Conservation (phyloP, 2,797 vertebrate genomes). For the Galago senegalensis region DNA sequence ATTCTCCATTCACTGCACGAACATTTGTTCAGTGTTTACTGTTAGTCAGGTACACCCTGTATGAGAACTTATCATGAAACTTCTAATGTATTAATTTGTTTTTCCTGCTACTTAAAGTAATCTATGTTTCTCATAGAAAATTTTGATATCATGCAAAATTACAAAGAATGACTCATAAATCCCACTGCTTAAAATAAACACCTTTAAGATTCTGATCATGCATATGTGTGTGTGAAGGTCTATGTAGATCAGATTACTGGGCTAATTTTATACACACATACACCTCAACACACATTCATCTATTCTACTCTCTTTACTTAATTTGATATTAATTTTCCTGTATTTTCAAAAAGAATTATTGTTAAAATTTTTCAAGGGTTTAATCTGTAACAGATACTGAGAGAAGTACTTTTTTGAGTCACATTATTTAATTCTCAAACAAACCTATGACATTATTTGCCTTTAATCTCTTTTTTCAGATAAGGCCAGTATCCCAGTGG, state of each 20-base stretch:
- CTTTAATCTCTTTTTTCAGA: constrained; percentile 7
- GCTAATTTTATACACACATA: background rate
- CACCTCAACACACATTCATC: background rate
- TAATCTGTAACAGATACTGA: background rate
- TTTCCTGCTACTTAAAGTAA: background rate
- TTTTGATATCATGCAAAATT: constrained; percentile 39
- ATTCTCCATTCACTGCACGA: background rate
- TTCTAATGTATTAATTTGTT: background rate
- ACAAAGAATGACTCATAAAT: constrained; percentile 57
- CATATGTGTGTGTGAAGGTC: background rate
- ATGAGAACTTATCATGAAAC: background rate
- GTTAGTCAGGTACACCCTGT: background rate
- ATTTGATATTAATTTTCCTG: background rate
- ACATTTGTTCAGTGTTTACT: background rate
- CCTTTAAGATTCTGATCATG: background rate
- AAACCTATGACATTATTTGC: background rate
- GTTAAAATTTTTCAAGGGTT: background rate
- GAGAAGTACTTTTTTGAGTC: background rate
- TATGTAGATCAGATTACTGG: background rate
- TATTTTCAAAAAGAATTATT: constrained; percentile 10
- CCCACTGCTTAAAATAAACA: constrained; percentile 6
- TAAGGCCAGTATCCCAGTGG: background rate
- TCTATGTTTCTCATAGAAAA: background rate
- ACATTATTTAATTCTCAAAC: constrained; percentile 1
- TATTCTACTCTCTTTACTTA: constrained; percentile 13